phyloP scores from a whole-genome alignment of 1,140 invertebrate species.

The Pseudomyrmex flavicornis region DNA sequence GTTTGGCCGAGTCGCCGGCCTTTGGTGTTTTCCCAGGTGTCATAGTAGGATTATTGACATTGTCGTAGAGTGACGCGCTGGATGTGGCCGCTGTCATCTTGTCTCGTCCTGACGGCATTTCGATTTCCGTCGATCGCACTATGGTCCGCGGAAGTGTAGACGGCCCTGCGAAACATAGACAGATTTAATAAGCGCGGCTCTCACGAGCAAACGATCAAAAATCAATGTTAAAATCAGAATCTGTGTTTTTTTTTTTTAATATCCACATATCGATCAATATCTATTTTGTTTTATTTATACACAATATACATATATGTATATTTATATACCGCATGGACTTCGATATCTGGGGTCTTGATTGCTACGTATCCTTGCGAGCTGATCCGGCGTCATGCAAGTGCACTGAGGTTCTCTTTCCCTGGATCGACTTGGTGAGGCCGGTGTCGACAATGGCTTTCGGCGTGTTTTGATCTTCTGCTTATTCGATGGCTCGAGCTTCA shows the following conservation, averaged over 20 bases:
- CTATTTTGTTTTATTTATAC: too few relatives aligned
- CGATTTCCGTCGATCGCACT: constrained; percentile 89
- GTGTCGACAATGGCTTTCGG: constrained; percentile 96
- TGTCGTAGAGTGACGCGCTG: constrained; percentile 95
- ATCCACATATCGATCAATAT: too few relatives aligned
- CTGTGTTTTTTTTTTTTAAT: too few relatives aligned
- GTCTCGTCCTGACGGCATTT: constrained; percentile 87
- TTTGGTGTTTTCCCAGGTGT: constrained; percentile 79
- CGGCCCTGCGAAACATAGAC: constrained; percentile 74
- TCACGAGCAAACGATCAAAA: background rate
- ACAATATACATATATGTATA: background rate
- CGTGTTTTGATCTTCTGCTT: constrained; percentile 93
- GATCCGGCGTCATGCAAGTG: constrained; percentile 97
- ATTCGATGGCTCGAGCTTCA: constrained; percentile 95
- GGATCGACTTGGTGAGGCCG: constrained; percentile 95
- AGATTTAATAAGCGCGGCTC: background rate
- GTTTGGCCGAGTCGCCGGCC: constrained; percentile 77
- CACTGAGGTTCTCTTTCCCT: constrained; percentile 96
- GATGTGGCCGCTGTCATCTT: constrained; percentile 93
- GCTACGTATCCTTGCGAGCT: constrained; percentile 93
- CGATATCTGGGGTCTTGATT: constrained; percentile 93
- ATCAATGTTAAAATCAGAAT: background rate
- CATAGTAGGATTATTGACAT: constrained; percentile 86
- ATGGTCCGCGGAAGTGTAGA: constrained; percentile 93
- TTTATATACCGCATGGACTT: constrained; percentile 83